Conservation (phyloP, 53 echinoderm and acorn worm species). For the Antedon mediterranea region DNA sequence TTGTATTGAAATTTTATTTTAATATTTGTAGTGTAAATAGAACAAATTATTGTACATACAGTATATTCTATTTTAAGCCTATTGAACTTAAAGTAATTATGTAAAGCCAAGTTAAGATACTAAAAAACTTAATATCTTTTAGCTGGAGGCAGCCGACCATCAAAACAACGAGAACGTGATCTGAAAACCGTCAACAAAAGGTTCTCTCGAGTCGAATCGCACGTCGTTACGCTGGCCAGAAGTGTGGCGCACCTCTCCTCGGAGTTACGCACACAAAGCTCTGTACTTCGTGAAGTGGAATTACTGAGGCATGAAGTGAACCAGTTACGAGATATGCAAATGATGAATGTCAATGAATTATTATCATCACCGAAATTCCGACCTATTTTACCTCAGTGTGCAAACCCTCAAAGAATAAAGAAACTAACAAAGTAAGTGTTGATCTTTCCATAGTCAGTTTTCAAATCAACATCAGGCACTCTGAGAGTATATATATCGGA, state of each 20-base stretch:
- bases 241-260: conserved; percentile 92
- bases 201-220: conserved; percentile 83
- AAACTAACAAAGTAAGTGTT: conserved; percentile 80
- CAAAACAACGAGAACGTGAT: conserved; percentile 73
- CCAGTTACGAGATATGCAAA: conserved; percentile 47
- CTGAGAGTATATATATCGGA: no score
- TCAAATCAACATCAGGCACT: no score
- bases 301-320: conserved; percentile 51
- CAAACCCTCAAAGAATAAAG: conserved; percentile 73
- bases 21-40: no score
- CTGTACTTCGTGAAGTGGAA: conserved; percentile 59
- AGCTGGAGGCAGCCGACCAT: neutral
- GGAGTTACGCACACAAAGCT: conserved; percentile 67
- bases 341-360: conserved; percentile 9
- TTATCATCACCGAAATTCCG: conserved; percentile 6
- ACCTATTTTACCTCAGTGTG: conserved; percentile 42
- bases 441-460: neutral
- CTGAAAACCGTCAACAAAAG: conserved; percentile 67
- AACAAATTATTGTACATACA: no score
- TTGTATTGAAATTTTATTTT: no score
- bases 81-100: no score
- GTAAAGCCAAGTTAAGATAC: no score
- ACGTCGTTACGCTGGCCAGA: conserved; percentile 87
- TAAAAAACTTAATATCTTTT: neutral
- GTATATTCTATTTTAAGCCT: no score